These are phyloP conservation scores for Phytoseiulus persimilis DNA, from an alignment of 2,888 invertebrate species.

Conservation along the genomic window DNA sequence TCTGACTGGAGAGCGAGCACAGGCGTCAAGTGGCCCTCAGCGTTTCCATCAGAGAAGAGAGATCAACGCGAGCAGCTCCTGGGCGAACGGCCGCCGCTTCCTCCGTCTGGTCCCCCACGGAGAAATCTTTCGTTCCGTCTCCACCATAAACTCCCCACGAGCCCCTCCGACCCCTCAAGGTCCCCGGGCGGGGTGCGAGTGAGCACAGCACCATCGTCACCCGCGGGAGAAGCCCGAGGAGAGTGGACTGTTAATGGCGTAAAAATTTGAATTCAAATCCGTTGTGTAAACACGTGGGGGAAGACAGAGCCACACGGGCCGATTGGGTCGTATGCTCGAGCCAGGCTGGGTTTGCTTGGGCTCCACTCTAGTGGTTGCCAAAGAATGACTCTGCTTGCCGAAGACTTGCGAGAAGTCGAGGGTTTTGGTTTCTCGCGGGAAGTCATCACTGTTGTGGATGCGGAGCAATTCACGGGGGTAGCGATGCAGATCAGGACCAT, in stretches of 20 bases:
- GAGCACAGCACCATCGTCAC: not conserved
- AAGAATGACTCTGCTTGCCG: not conserved
- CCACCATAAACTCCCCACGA: not conserved
- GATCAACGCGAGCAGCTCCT: not conserved
- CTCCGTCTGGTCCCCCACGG: too few relatives aligned
- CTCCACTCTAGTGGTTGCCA: not conserved
- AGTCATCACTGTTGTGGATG: too few relatives aligned
- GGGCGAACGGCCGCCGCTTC: not conserved
- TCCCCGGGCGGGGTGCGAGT: not conserved
- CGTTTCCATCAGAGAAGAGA: not conserved
- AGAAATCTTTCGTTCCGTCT: not conserved
- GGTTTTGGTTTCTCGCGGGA: too few relatives aligned
- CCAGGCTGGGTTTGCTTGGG: not conserved
- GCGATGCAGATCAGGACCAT: too few relatives aligned
- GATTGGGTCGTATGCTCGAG: not conserved
- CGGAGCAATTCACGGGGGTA: too few relatives aligned
- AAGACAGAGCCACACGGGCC: not conserved
- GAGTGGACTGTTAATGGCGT: not conserved
- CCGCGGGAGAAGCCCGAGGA: not conserved
- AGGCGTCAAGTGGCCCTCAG: not conserved
- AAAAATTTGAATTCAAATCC: conserved; percentile 5
- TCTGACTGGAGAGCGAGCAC: not conserved
- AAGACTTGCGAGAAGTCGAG: not conserved
- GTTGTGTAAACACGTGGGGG: not conserved
- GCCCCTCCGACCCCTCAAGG: not conserved